Evolutionary conservation across 2,888 invertebrate species (phyloP), one percentile per base, ranked within the genome.

Genomic region (Prosapia bicincta): DNA sequence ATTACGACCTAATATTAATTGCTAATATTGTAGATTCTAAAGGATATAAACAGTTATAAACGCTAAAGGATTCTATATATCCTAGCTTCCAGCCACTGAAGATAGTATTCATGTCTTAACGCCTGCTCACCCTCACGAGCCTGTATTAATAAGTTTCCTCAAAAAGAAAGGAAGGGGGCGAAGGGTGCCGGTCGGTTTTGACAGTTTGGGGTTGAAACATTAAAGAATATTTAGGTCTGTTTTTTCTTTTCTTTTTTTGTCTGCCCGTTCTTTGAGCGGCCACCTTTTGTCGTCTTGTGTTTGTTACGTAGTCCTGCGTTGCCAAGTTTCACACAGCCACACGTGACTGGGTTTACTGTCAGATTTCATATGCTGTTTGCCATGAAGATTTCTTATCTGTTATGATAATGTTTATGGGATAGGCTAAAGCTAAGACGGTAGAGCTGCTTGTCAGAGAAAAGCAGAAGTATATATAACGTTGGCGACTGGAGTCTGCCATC

Each of bases 211-310:
- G 73, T 68, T 73, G 73, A 73, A 67, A 73, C 73, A 73, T 73
- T 73, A 73, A 73, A 66, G 73, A 73, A 68, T 73, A 73, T 73
- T 73, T 73, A 73, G 73, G 73, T 73, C 73, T 73, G 7, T 28
- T 38, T 68, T 73, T 67, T 73, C 54, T 54, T 20, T 54, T 54
- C n/a, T 54, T 54, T 54, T 38, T 54, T 54, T 54, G 54, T 54
- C 54, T 54, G 54, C 2, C 20, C 54, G 20, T 54, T 54, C 54
- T 54, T 54, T 54, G 54, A 20, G 54, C 54, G 13, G 20, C 54
- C 54, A 54, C 54, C 20, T 54, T 54, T 54, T 54, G 54, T 54
- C 13, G 20, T 54, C 28, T 72, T 72, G 72, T 72, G 2, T 15
- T 6, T 66, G 30, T n/a, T n/a, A 23, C n/a, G 65, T 26, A 5